A percentile compares a stretch with the other conserved stretches of the same genome.
Conservation (phyloP, 2,797 vertebrate species). For the Chloroceryle inda region DNA sequence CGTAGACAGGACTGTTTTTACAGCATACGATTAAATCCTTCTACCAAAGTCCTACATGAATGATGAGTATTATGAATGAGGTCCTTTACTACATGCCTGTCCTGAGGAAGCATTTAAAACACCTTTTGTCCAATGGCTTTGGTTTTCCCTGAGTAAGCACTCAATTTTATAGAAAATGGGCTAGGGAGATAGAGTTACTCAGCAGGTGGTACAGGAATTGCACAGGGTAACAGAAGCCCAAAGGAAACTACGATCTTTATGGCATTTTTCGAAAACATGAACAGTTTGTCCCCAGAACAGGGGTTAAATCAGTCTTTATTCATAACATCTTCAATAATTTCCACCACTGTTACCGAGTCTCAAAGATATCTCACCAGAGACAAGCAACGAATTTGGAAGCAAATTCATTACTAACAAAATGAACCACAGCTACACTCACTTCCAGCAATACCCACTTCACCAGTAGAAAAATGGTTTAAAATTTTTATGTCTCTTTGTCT, state of each 20-base stretch:
- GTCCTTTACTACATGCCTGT: not conserved
- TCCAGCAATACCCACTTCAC: not conserved
- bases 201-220: not conserved
- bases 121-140: not conserved
- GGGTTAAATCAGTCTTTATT: not conserved
- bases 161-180: not conserved
- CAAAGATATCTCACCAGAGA: not conserved
- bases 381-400: not conserved
- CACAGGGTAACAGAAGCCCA: not conserved
- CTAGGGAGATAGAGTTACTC: not conserved
- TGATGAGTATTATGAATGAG: not conserved
- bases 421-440: not conserved
- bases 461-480: not conserved
- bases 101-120: not conserved
- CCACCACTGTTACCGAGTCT: not conserved
- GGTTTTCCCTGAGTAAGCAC: not conserved
- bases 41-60: not conserved
- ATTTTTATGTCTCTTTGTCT: not conserved
- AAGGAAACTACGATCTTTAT: not conserved
- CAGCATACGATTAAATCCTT: not conserved
- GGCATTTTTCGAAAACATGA: not conserved
- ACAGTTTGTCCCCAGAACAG: fast-evolving
- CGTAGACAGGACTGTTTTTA: not conserved
- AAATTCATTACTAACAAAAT: not conserved
- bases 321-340: not conserved